Evolutionary conservation across 2,888 invertebrate species (phyloP), one percentile per base, ranked within the genome.

Genomic region (Rhingia campestris): DNA sequence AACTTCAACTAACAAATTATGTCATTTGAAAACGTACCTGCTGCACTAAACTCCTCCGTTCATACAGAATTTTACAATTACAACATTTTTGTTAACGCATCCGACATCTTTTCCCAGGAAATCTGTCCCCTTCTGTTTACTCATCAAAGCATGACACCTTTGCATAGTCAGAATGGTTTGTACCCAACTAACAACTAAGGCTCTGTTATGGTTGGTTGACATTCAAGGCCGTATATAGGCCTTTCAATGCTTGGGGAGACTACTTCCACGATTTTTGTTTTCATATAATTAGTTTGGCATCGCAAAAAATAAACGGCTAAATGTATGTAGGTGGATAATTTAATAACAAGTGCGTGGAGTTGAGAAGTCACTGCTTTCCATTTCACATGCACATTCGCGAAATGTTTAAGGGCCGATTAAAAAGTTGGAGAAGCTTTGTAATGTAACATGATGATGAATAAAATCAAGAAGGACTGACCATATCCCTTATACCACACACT

Each of bases 81-180:
- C 22, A 9, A 30, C 7, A 53, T 35, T 53, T 6, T 35, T 12
- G n/a, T 32, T 30, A 53, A 59, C 32, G 32, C 43, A 49, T 67
- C 39, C 2, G 30, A 33, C 9, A 51, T 22, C 4, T 39, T 58
- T 74, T 67, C 64, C 56, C 64, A 66, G 37, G 43, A 33, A 37
- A 64, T 45, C n/a, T 39, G 30, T 39, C n/a, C 63, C 73, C 64
- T 63, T 14, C 4, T n/a, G 47, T 63, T 9, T 41, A 30, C 10
- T 59, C 70, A 81, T 76, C 81, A 81, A 81, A 76, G 76, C 81
- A 81, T 76, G 54, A 76, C 76, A 66, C 10, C 30, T 66, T 59
- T 59, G 47, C 66, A 72, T 76, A 45, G 35, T 59, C 70, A 72
- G 66, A 81, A 70, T 33, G 54, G 14, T 59, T 53, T 30, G n/a